A percentile compares a stretch with the other conserved stretches of the same genome.
Evolutionary conservation across 2,797 vertebrate species (phyloP).

Genomic region (Dermochelys coriacea): DNA sequence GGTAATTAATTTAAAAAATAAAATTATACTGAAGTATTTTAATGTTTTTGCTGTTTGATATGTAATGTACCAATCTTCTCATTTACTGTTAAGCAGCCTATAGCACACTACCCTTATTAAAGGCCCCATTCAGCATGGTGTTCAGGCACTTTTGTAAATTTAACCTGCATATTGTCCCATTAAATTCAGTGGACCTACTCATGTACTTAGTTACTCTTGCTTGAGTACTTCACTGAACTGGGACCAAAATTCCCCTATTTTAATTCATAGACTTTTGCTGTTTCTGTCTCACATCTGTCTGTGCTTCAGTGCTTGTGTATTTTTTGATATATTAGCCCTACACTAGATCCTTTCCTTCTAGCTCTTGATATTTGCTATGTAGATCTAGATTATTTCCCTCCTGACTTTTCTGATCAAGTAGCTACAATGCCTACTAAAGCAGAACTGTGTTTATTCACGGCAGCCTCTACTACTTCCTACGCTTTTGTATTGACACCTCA

Average conservation of each 20-base stretch:
- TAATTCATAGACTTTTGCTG: background rate
- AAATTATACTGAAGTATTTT: too few relatives aligned
- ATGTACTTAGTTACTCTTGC: fast-evolving
- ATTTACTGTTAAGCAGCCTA: background rate
- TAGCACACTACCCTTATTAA: background rate
- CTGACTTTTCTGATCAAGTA: background rate
- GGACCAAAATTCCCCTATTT: background rate
- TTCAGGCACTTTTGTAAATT: background rate
- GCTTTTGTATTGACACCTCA: background rate
- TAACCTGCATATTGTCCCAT: background rate
- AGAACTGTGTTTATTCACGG: background rate
- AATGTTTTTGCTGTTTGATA: background rate
- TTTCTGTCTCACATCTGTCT: background rate
- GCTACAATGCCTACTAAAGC: background rate
- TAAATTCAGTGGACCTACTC: background rate
- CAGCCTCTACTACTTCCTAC: background rate
- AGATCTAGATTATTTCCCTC: background rate
- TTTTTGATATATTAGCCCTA: background rate
- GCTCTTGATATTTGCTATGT: fast-evolving
- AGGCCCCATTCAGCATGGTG: background rate
- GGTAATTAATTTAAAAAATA: background rate
- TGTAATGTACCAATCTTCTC: background rate
- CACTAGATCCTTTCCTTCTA: background rate
- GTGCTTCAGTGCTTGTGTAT: background rate
- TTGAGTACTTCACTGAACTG: background rate